Evolutionary conservation across 2,797 vertebrate species (phyloP).

Genomic region (Pseudomugil tenellus): DNA sequence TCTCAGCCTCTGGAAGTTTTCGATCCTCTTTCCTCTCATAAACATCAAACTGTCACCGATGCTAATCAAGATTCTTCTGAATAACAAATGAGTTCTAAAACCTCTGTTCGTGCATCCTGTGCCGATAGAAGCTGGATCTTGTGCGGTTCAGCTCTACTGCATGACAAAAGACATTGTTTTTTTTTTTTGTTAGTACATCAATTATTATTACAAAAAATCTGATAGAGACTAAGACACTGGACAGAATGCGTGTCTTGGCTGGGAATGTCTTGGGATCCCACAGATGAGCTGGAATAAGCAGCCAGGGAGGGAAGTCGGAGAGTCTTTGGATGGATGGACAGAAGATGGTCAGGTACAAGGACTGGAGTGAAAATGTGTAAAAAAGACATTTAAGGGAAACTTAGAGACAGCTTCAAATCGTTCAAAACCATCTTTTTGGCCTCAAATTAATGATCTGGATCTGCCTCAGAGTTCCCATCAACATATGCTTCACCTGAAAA

Average conservation of each 20-base stretch:
- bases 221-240: not conserved
- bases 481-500: too few relatives aligned
- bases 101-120: not conserved
- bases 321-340: too few relatives aligned
- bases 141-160: too few relatives aligned
- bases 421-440: too few relatives aligned
- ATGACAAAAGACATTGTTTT: not conserved
- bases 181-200: not conserved
- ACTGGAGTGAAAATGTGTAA: too few relatives aligned
- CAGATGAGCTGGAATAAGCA: too few relatives aligned
- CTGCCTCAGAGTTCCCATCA: not conserved
- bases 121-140: not conserved
- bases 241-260: not conserved
- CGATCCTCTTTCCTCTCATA: slow-evolving; percentile 7
- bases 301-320: not conserved
- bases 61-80: not conserved
- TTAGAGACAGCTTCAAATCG: too few relatives aligned
- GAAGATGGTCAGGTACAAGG: too few relatives aligned
- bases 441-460: not conserved
- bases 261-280: not conserved
- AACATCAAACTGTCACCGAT: slow-evolving; percentile 19
- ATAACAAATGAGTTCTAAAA: slow-evolving; percentile 2
- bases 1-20: slow-evolving; percentile 20
- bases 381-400: too few relatives aligned
- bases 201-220: not conserved